Base-by-base conservation (phyloP, 2,888 invertebrate genomes). In the Heliothis peltigera region DNA sequence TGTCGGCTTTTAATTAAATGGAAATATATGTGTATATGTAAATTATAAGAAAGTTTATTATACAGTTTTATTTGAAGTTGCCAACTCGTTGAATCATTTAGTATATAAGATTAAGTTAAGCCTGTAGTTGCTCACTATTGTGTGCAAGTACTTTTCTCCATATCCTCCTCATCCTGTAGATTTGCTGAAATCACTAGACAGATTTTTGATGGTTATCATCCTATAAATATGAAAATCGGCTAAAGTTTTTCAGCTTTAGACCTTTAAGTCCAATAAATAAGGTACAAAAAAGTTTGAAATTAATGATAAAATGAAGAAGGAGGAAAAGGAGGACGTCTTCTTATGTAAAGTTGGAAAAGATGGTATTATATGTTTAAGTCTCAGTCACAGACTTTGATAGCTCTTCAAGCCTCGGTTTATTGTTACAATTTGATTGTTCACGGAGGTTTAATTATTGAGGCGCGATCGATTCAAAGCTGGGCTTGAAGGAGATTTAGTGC, bases 1-100 rank as follows among this genome's bases (percentile, higher is more conserved):
- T 52, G 60, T 22, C 32, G 49, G 42, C 46, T 70, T 74, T 56
- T 66, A 59, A 73, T 73, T 43, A 64, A 48, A 72, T 62, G 64
- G 15, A 47, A 73, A 72, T 64, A 25, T 42, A 42, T 42, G 42
- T 62, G 55, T 62, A 58, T 42, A 72, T 67, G 25, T 25, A 63
- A 74, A 71, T 60, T 52, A 28, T 59, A 43, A 55, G 46, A 32
- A 32, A 63, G 49, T 57, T 73, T 64, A 28, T 59, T 17, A 15
- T 48, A 61, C 12, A 42, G 39, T 53, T 72, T 61, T 49, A 47
- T 59, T 77, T 71, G 44, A 32, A 61, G 46, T 48, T n/a, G 8
- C 4, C 21, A 51, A 10, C 18, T 51, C 17, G 28, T 25, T 55
- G 56, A 55, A 44, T 46, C 48, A 59, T 32, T 64, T 43, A 56